These are phyloP conservation scores for Meloidogyne chitwoodi DNA, from an alignment of 1,140 invertebrate genomes.

Conservation along the genomic window DNA sequence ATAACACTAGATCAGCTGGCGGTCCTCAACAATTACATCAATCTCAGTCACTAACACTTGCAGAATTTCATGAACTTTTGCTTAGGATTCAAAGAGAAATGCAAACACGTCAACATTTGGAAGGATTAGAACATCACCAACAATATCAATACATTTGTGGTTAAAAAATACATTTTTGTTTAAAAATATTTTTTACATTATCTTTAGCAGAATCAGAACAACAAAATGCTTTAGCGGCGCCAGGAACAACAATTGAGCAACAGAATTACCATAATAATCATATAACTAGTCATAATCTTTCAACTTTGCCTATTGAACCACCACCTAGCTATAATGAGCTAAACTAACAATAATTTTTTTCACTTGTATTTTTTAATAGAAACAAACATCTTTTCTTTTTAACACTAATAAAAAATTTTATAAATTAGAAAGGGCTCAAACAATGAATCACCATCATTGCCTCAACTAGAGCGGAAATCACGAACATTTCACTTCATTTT, in stretches of 20 bases:
- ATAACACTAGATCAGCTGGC: neutral
- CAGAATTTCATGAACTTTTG: slow-evolving; percentile 19
- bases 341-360: neutral
- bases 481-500: neutral
- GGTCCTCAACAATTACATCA: neutral
- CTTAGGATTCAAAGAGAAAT: slow-evolving; percentile 14
- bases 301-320: neutral
- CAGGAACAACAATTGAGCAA: neutral
- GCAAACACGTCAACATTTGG: neutral
- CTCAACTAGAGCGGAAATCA: neutral
- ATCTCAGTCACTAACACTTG: slow-evolving; percentile 12
- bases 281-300: neutral
- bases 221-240: neutral
- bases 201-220: neutral
- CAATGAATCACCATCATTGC: neutral
- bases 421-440: neutral
- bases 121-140: neutral
- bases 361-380: neutral
- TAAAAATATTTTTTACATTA: neutral
- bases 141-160: neutral
- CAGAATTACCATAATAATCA: neutral
- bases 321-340: slow-evolving; percentile 11
- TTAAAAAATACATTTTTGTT: neutral
- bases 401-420: neutral
- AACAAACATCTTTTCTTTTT: no score